Evolutionary conservation across 2,888 invertebrate species (phyloP).

Genomic region (Polymixis lichenea): DNA sequence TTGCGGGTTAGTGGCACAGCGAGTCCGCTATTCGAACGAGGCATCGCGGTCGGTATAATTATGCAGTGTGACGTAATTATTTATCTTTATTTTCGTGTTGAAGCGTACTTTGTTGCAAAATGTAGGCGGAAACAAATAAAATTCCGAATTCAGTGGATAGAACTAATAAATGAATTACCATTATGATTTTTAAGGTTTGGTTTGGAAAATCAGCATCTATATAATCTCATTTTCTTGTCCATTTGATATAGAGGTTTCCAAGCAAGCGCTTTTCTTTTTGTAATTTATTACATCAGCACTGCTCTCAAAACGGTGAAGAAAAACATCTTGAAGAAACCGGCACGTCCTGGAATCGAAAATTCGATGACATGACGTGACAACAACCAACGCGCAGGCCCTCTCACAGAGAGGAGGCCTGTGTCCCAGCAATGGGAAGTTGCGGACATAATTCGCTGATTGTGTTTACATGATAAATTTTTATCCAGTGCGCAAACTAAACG

Average conservation of each 20-base stretch:
- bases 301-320: background rate
- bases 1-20: slow-evolving; percentile 52
- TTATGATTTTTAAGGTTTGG: no score
- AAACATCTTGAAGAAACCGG: background rate
- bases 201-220: no score
- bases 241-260: no score
- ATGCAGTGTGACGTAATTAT: slow-evolving; percentile 37
- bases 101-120: background rate
- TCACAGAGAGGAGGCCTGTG: no score
- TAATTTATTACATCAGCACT: no score
- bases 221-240: no score
- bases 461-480: no score
- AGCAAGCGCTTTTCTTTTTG: no score
- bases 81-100: slow-evolving; percentile 11
- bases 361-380: background rate
- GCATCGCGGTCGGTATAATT: slow-evolving; percentile 44
- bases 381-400: background rate
- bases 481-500: no score
- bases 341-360: background rate
- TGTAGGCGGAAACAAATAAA: background rate
- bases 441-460: no score
- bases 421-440: background rate
- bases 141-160: background rate
- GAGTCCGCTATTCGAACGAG: slow-evolving; percentile 35
- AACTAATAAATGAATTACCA: no score